Evolutionary conservation across 2,888 invertebrate species (phyloP).

Genomic region (Thera britannica): DNA sequence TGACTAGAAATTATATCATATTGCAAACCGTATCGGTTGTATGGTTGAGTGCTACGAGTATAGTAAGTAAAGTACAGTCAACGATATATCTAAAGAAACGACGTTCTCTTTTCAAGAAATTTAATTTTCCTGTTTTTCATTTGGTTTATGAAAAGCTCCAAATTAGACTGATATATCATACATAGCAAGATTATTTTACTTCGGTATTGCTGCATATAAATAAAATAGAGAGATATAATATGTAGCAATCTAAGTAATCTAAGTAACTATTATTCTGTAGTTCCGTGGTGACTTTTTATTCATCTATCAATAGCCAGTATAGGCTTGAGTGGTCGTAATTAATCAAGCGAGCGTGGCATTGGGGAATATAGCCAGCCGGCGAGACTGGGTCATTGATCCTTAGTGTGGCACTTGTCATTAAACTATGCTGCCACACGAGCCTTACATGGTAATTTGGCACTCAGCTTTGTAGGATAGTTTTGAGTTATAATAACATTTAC

Average conservation of each 20-base stretch:
- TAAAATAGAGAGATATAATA: too few species aligned
- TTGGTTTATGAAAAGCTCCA: background rate
- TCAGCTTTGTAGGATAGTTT: background rate
- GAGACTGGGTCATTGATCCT: slow-evolving; percentile 43
- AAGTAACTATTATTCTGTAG: too few species aligned
- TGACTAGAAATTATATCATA: slow-evolving; percentile 39
- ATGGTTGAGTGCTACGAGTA: slow-evolving; percentile 33
- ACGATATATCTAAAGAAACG: background rate
- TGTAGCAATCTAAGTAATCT: too few species aligned
- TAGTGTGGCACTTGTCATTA: slow-evolving; percentile 10
- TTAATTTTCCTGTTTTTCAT: background rate
- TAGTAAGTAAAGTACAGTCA: slow-evolving; percentile 15
- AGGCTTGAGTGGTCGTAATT: slow-evolving; percentile 36
- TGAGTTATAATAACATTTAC: background rate
- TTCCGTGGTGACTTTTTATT: slow-evolving; percentile 10
- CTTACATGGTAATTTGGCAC: background rate
- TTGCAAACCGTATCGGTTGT: slow-evolving; percentile 46
- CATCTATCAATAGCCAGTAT: slow-evolving; percentile 30
- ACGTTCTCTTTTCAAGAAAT: background rate
- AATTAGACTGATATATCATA: background rate
- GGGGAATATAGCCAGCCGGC: slow-evolving; percentile 28
- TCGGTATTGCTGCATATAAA: background rate
- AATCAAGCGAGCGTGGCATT: slow-evolving; percentile 46
- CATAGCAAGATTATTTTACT: background rate
- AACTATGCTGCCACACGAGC: background rate